Evolutionary conservation across 2,888 invertebrate genomes (phyloP), one percentile per base, ranked within the genome.

Genomic region (Heteromyza rotundicornis): DNA sequence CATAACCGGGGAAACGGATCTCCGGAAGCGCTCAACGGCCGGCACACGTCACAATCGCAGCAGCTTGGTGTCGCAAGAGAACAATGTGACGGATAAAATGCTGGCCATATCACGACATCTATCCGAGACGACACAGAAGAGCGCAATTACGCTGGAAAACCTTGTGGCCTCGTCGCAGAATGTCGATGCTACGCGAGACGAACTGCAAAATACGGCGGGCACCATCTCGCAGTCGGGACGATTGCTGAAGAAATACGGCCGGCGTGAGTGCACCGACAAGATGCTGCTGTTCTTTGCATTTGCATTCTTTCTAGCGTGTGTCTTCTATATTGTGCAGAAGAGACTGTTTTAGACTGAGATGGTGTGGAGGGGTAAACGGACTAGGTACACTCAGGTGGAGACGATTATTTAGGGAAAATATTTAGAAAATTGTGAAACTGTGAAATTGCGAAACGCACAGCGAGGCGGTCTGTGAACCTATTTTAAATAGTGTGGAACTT

Each of bases 201-300:
- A 97, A 81, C 84, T 96, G 36, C 89, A 91, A 72, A 89, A 89
- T 69, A 96, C 96, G 66, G 92, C 94, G 1, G 92, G 94, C 65
- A 90, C 91, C 22, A 95, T 97, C 70, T 87, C 90, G 23, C 95
- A 94, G 77, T 95, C 96, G 0, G 92, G 94, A 68, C 96, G 95
- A 81, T 85, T 98, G 8, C 84, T 98, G 50, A 94, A 94, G 60
- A 98, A 98, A 84, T 98, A 97, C 79, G 95, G 95, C 2, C 86
- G 97, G 58, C 86, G 98, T 36, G 98, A 98, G 84, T 91, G 95
- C 68, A 98, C 98, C 0, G 98, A 98, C 80, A 97, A 96, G 86
- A 88, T 96, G 61, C 86, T 98, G 8, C 87, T 95, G 78, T 89
- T 91, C 71, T 89, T 96, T 76, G 94, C 95, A 63, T 92, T 96